A percentile compares a stretch with the other conserved stretches of the same genome.
These are phyloP conservation scores for Phrynocephalus forsythii DNA, from an alignment of 2,797 vertebrate genomes.

Conservation along the genomic window DNA sequence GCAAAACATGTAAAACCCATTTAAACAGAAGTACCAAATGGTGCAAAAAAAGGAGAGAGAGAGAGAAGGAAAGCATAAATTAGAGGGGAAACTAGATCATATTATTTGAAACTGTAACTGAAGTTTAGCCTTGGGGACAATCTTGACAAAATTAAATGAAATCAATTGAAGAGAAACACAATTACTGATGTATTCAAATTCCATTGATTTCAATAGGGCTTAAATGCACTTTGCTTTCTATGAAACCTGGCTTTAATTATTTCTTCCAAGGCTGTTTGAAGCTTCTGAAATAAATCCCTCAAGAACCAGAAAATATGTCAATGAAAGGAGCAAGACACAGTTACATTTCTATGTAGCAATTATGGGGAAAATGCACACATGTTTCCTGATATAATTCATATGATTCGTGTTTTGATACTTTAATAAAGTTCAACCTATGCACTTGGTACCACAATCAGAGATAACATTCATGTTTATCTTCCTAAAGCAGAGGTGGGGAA, in stretches of 20 bases:
- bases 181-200: slow-evolving; percentile 12
- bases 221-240: slow-evolving; percentile 15
- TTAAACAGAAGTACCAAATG: neutral
- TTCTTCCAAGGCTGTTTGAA: neutral
- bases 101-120: neutral
- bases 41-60: neutral
- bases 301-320: neutral
- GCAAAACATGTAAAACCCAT: slow-evolving; percentile 2
- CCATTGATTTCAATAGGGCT: slow-evolving; percentile 32
- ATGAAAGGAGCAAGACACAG: neutral
- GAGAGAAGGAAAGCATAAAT: neutral
- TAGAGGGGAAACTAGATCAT: slow-evolving; percentile 1
- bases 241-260: slow-evolving; percentile 21
- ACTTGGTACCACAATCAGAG: neutral
- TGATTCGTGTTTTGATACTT: neutral
- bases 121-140: slow-evolving; percentile 1
- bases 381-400: neutral
- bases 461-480: neutral
- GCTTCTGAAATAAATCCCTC: slow-evolving; percentile 12
- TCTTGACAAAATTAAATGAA: slow-evolving; percentile 30
- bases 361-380: neutral
- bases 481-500: neutral
- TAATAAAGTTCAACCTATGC: neutral
- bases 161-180: slow-evolving; percentile 27
- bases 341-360: neutral